These are phyloP conservation scores for Drosophila subpulchrella DNA, from an alignment of 1,140 invertebrate species.

Conservation along the genomic window DNA sequence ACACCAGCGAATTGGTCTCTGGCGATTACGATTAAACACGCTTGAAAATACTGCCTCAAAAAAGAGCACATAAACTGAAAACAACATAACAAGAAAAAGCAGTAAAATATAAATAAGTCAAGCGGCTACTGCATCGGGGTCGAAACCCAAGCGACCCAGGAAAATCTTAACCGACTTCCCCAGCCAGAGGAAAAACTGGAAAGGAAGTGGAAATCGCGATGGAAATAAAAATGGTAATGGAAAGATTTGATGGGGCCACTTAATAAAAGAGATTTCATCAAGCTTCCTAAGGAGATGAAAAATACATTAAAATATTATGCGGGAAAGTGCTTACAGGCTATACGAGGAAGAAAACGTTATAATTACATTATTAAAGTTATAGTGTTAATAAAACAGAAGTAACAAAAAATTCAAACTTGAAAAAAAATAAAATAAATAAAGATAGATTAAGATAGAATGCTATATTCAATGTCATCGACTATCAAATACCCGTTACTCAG, in stretches of 20 bases:
- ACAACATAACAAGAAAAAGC: slow-evolving; percentile 20
- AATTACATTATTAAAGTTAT: too few relatives aligned
- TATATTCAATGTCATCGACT: too few relatives aligned
- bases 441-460: too few relatives aligned
- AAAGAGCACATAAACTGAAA: slow-evolving; percentile 14
- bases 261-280: slow-evolving; percentile 20
- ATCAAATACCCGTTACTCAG: too few relatives aligned
- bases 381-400: too few relatives aligned
- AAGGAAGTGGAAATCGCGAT: slow-evolving; percentile 26
- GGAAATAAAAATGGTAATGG: slow-evolving; percentile 34
- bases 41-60: slow-evolving; percentile 73
- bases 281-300: slow-evolving; percentile 13
- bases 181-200: slow-evolving; percentile 32
- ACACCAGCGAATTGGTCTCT: slow-evolving; percentile 45
- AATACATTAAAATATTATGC: neutral
- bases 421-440: too few relatives aligned
- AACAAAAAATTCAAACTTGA: neutral
- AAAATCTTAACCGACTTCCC: slow-evolving; percentile 50
- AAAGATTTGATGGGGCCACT: slow-evolving; percentile 37
- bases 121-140: slow-evolving; percentile 52
- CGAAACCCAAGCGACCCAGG: slow-evolving; percentile 61
- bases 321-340: neutral
- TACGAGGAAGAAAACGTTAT: neutral
- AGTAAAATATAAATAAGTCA: slow-evolving; percentile 45
- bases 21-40: slow-evolving; percentile 78